phyloP scores from a whole-genome alignment of 2,113 vertebrate species.

The Haemorhous mexicanus region DNA sequence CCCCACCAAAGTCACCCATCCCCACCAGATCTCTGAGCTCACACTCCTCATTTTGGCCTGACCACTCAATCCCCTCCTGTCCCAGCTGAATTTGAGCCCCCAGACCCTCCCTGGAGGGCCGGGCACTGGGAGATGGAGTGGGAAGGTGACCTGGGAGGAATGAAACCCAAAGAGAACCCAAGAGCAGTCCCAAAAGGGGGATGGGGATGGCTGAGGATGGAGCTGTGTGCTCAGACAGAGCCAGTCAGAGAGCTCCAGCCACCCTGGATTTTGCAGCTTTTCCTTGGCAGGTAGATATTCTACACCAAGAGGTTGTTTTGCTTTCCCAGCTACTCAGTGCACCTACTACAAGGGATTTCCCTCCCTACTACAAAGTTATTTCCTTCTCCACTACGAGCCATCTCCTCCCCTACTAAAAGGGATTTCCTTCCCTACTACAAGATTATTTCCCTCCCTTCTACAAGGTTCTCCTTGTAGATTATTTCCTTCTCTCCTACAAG shows the following conservation, averaged over 20 bases:
- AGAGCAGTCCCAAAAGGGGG: no score
- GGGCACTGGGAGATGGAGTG: neutral
- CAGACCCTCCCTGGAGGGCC: neutral
- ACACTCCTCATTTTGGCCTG: neutral
- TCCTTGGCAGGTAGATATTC: neutral
- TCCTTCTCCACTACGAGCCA: no score
- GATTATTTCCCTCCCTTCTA: no score
- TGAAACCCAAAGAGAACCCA: neutral
- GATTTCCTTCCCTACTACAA: no score
- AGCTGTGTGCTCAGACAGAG: neutral
- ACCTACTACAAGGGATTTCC: no score
- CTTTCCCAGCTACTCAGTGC: neutral
- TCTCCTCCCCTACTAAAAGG: no score
- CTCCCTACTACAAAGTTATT: no score
- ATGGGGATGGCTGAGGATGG: neutral
- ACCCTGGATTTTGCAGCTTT: neutral
- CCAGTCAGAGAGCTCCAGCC: neutral
- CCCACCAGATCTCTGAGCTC: neutral
- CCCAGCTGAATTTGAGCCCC: neutral
- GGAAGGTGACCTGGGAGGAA: neutral
- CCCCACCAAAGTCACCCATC: neutral
- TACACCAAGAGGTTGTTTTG: neutral
- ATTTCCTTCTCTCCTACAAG: no score
- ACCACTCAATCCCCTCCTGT: neutral
- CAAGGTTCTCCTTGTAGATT: no score